These are phyloP conservation scores for human DNA, from an alignment of 2,113 vertebrate genomes.

Conservation along the genomic window DNA sequence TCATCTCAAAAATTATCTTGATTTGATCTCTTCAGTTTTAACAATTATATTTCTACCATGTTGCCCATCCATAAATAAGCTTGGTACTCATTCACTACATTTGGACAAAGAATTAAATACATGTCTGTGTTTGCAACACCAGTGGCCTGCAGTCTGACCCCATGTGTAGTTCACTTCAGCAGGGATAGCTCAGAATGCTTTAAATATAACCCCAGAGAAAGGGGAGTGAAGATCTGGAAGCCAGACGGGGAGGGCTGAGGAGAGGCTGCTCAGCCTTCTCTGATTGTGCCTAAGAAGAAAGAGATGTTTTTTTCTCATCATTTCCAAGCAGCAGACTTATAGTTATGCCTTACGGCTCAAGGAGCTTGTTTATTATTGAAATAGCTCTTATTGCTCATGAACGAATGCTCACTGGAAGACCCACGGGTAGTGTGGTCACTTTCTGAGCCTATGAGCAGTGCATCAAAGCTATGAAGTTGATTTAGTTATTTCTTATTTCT, in stretches of 20 bases:
- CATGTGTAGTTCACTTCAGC: neutral
- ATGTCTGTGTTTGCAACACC: neutral
- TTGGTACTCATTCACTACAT: neutral
- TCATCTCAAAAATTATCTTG: neutral
- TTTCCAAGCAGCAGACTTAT: neutral
- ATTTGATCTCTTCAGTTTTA: neutral
- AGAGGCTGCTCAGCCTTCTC: accelerated
- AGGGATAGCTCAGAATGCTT: neutral
- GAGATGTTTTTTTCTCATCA: neutral
- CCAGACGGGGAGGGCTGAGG: neutral
- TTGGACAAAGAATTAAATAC: neutral
- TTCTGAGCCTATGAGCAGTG: neutral
- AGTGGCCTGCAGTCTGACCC: neutral
- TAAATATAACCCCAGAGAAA: neutral
- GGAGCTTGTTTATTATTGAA: accelerated
- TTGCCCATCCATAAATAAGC: neutral
- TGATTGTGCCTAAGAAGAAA: neutral
- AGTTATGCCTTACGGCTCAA: neutral
- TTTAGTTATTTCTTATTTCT: neutral
- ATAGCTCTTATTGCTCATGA: accelerated
- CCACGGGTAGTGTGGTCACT: accelerated
- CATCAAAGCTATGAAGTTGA: accelerated
- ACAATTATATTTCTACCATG: neutral
- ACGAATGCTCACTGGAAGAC: accelerated
- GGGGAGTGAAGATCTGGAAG: neutral